Evolutionary conservation across 1,140 invertebrate genomes (phyloP).

Genomic region (Saccostrea echinata): DNA sequence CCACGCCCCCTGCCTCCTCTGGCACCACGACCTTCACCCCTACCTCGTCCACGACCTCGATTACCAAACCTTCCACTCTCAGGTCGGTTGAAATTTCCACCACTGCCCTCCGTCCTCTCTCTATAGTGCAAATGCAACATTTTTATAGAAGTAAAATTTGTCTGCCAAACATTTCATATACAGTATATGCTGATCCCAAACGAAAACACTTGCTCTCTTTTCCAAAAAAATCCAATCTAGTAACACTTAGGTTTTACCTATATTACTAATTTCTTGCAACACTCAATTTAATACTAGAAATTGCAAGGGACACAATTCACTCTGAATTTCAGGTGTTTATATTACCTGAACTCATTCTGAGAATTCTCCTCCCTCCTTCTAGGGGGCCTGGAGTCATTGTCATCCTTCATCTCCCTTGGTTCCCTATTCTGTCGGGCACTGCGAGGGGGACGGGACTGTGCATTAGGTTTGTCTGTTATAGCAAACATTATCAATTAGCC

Average conservation of each 20-base stretch:
- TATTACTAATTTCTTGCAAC: too few species aligned
- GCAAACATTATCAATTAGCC: neutral
- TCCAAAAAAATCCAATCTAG: too few species aligned
- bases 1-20: slow-evolving; percentile 77
- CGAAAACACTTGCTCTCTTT: too few species aligned
- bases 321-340: too few species aligned
- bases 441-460: slow-evolving; percentile 60
- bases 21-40: slow-evolving; percentile 74
- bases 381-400: slow-evolving; percentile 68
- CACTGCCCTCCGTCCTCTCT: slow-evolving; percentile 78
- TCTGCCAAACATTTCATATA: too few species aligned
- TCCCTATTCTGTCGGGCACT: slow-evolving; percentile 65
- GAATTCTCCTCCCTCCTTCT: slow-evolving; percentile 66
- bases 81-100: slow-evolving; percentile 64
- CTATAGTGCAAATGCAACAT: slow-evolving; percentile 51
- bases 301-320: too few species aligned
- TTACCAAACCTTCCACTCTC: slow-evolving; percentile 67
- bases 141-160: too few species aligned
- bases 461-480: slow-evolving; percentile 56
- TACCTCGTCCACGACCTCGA: slow-evolving; percentile 59
- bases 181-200: too few species aligned
- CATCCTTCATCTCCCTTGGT: slow-evolving; percentile 69
- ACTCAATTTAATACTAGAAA: too few species aligned
- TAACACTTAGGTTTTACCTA: too few species aligned
- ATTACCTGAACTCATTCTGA: slow-evolving; percentile 42